These are phyloP conservation scores for Phaethornis superciliosus DNA, from an alignment of 2,113 vertebrate species.

Conservation along the genomic window DNA sequence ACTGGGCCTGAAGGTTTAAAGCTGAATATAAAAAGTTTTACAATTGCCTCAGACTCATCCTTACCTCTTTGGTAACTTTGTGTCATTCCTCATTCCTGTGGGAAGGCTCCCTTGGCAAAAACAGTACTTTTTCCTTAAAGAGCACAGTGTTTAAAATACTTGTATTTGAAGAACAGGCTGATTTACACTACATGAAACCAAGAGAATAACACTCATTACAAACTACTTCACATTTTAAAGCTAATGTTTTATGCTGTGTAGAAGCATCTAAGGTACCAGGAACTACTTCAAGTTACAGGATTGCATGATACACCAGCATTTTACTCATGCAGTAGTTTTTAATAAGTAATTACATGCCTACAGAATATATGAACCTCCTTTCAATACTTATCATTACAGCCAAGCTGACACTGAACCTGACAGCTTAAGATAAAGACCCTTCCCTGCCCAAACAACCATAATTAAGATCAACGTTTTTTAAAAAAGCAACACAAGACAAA, in stretches of 20 bases:
- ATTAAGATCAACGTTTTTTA: background rate
- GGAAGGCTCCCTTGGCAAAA: background rate
- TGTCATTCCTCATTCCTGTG: background rate
- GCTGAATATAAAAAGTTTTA: background rate
- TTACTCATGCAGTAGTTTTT: background rate
- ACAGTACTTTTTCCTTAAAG: background rate
- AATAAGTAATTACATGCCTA: background rate
- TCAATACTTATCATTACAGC: constrained; percentile 31
- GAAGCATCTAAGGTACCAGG: background rate
- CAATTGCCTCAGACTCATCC: background rate
- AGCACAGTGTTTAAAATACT: background rate
- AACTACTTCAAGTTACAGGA: background rate
- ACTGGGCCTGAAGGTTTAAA: too few species aligned
- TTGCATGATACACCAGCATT: background rate
- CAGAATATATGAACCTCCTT: background rate
- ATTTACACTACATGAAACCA: background rate
- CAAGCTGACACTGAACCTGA: constrained; percentile 41
- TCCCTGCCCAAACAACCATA: constrained; percentile 20
- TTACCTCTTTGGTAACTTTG: background rate
- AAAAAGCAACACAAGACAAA: background rate
- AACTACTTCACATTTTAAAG: background rate
- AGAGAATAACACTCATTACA: background rate
- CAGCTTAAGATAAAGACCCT: constrained; percentile 42
- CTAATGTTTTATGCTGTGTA: background rate
- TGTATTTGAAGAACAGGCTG: background rate